Evolutionary conservation across 2,797 vertebrate genomes (phyloP).

Genomic region (Borostomias antarcticus): DNA sequence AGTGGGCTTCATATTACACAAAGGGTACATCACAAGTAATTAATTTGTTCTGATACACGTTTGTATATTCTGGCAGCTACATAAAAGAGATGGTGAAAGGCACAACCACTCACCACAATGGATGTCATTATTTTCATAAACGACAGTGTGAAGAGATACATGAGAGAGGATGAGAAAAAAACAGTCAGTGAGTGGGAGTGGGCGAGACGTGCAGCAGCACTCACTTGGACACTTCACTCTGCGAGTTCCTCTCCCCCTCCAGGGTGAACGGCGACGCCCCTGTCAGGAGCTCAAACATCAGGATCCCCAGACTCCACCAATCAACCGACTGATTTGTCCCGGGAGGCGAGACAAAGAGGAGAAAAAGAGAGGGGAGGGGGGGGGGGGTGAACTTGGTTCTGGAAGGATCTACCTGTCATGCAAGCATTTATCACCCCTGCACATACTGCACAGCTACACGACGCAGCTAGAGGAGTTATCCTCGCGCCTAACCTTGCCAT

Average conservation of each 20-base stretch:
- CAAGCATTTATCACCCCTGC: no score
- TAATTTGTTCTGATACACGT: neutral
- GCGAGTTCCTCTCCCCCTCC: conserved; percentile 92
- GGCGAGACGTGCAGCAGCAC: conserved; percentile 28
- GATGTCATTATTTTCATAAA: neutral
- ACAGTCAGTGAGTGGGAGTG: neutral
- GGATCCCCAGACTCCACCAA: conserved; percentile 94
- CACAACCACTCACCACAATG: neutral
- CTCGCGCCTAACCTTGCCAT: conserved; percentile 83
- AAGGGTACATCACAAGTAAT: neutral
- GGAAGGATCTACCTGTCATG: no score
- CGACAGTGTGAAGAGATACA: neutral
- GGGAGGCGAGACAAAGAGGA: neutral
- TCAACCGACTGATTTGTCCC: conserved; percentile 92
- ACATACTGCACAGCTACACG: neutral
- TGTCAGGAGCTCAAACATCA: conserved; percentile 91
- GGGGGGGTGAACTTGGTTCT: neutral
- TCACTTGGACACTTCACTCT: conserved; percentile 92
- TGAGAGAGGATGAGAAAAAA: neutral
- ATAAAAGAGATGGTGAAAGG: conserved; percentile 3
- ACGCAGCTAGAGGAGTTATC: neutral
- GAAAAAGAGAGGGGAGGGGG: neutral
- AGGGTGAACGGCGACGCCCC: conserved; percentile 92
- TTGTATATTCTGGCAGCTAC: conserved; percentile 2
- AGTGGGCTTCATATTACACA: neutral